Percentiles rank a stretch among this genome's conserved stretches.
Conservation (phyloP, 2,888 invertebrate species). For the Girardia tigrina region DNA sequence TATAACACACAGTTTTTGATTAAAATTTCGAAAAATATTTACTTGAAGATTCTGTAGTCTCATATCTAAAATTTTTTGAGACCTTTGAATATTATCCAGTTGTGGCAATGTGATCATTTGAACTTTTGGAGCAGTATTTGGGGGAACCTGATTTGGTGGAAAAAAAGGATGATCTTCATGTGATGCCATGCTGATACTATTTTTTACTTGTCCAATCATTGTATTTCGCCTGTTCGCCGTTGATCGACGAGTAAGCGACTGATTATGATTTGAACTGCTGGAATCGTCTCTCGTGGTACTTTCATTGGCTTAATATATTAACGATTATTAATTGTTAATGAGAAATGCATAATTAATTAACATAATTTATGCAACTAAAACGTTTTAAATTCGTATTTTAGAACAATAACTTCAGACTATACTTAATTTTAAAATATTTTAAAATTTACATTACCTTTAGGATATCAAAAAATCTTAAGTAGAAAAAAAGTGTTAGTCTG, state of each 20-base stretch:
- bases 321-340: too few relatives aligned
- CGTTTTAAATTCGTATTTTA: too few relatives aligned
- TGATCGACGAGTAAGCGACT: not conserved
- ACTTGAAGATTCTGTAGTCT: constrained; percentile 40
- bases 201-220: constrained; percentile 12
- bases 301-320: not conserved
- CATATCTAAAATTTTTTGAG: constrained; percentile 48
- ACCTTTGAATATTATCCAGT: constrained; percentile 47
- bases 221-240: not conserved
- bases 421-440: too few relatives aligned
- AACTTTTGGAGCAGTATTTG: constrained; percentile 39
- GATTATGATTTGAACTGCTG: not conserved
- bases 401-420: too few relatives aligned
- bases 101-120: constrained; percentile 49
- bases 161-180: not conserved
- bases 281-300: not conserved
- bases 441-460: too few relatives aligned
- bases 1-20: too few relatives aligned
- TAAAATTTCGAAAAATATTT: too few relatives aligned
- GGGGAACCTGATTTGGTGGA: not conserved
- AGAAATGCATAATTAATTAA: too few relatives aligned
- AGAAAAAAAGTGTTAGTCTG: too few relatives aligned
- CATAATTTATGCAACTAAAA: too few relatives aligned
- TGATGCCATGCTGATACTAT: constrained; percentile 13
- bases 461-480: too few relatives aligned